Evolutionary conservation across 2,888 invertebrate species (phyloP), one percentile per base, ranked within the genome.

Genomic region (Dryomyza anilis): DNA sequence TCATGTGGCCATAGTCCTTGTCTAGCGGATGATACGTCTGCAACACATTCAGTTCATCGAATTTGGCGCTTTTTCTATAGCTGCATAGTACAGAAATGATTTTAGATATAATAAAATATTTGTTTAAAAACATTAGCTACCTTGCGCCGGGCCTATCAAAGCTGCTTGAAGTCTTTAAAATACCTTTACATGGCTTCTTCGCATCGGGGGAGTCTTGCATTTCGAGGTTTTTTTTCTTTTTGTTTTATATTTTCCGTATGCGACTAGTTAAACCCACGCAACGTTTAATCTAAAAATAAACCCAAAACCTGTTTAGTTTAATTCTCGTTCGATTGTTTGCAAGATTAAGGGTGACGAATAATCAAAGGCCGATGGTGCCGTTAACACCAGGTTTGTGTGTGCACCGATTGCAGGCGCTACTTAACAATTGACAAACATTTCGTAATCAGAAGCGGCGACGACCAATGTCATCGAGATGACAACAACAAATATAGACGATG

Each of bases 1-100:
- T 99, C 97, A 98, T 98, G 79, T 96, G 96, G 8, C 99, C 99
- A 84, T 99, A 99, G 85, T 98, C 98, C 85, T 99, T 99, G 82
- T 96, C 96, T 23, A 93, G 87, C 46, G 99, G 99, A 86, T 99
- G 99, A 78, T 96, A 90, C 1, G 99, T 99, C 72, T 96, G 97
- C 75, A 98, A 88, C 72, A 99, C 98, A 85, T 99, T 99, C 90
- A 97, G 94, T 86, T 99, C 99, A 84, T 99, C 99, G 86, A 95
- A 96, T 87, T 95, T 93, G 78, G 95, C 88, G 80, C 88, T 88
- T 78, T 88, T 88, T 56, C 84, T 81, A 69, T 82, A 81, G 70
- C 83, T 83, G 53, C 14, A n/a, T n/a, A n/a, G n/a, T n/a, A 69
- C 56, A 61, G 19, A 63, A 59, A n/a, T 46, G 46, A 60, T 60